Evolutionary conservation across 2,888 invertebrate species (phyloP).

Genomic region (Rhagonycha lutea): DNA sequence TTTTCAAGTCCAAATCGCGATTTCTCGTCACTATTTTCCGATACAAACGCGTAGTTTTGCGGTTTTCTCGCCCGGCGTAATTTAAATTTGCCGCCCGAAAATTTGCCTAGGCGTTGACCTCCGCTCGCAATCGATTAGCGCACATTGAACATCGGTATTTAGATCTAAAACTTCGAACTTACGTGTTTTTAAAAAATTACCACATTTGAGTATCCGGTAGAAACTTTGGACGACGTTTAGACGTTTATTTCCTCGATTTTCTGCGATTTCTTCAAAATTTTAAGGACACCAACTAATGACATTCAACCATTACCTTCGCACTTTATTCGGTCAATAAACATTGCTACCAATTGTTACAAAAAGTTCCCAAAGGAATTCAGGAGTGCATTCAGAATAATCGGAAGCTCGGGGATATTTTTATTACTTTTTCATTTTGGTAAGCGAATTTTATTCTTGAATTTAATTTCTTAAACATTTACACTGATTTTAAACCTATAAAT

Average conservation of each 20-base stretch:
- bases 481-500: too few relatives aligned
- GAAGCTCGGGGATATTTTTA: background rate
- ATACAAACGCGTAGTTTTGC: conserved; percentile 4
- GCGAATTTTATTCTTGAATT: too few relatives aligned
- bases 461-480: too few relatives aligned
- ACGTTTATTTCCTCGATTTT: conserved; percentile 13
- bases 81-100: conserved; percentile 23
- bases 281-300: background rate
- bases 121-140: conserved; percentile 33
- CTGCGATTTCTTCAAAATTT: conserved; percentile 12
- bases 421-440: background rate
- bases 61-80: background rate
- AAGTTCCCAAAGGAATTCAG: background rate
- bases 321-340: background rate
- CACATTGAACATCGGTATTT: conserved; percentile 20
- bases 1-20: conserved; percentile 11
- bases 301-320: background rate
- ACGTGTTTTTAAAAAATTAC: conserved; percentile 32
- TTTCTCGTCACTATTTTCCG: background rate
- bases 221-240: conserved; percentile 11
- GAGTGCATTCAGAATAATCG: too few relatives aligned
- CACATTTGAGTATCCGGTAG: conserved; percentile 28
- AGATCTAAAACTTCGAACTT: conserved; percentile 35
- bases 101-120: conserved; percentile 30
- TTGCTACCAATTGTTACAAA: background rate